A percentile compares a stretch with the other conserved stretches of the same genome.
phyloP scores from a whole-genome alignment of 1,140 invertebrate species.

The Oryzaephilus surinamensis region DNA sequence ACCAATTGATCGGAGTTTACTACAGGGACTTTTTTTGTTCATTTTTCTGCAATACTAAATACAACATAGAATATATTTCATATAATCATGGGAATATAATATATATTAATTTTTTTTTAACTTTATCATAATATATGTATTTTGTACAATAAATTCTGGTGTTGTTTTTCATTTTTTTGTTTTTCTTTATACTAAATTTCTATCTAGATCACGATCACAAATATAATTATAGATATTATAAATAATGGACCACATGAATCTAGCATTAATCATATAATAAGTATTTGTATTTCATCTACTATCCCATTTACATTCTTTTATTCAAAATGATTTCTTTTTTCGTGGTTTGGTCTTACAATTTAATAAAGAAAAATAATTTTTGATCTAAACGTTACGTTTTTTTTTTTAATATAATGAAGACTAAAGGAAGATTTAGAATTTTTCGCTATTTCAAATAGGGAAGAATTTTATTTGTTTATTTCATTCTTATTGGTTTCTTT shows the following conservation, averaged over 20 bases:
- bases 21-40: neutral
- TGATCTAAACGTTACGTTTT: slow-evolving; percentile 7
- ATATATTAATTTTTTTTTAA: slow-evolving; percentile 8
- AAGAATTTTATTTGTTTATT: slow-evolving; percentile 4
- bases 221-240: slow-evolving; percentile 16
- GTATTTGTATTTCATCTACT: neutral
- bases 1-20: neutral
- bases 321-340: neutral
- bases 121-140: slow-evolving; percentile 17
- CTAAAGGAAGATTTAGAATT: slow-evolving; percentile 32
- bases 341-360: neutral
- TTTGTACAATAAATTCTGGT: slow-evolving; percentile 35
- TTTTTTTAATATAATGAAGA: slow-evolving; percentile 12
- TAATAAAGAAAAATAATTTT: neutral
- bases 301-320: neutral
- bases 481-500: slow-evolving; percentile 2
- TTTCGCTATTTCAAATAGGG: slow-evolving; percentile 24
- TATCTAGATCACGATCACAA: slow-evolving; percentile 27
- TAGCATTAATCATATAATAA: slow-evolving; percentile 11
- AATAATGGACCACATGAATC: slow-evolving; percentile 18
- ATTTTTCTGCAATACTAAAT: slow-evolving; percentile 16
- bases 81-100: slow-evolving; percentile 10
- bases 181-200: slow-evolving; percentile 15
- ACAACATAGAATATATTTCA: slow-evolving; percentile 31
- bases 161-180: slow-evolving; percentile 20